Conservation (phyloP, 2,113 vertebrate genomes). For the Nerophis ophidion region DNA sequence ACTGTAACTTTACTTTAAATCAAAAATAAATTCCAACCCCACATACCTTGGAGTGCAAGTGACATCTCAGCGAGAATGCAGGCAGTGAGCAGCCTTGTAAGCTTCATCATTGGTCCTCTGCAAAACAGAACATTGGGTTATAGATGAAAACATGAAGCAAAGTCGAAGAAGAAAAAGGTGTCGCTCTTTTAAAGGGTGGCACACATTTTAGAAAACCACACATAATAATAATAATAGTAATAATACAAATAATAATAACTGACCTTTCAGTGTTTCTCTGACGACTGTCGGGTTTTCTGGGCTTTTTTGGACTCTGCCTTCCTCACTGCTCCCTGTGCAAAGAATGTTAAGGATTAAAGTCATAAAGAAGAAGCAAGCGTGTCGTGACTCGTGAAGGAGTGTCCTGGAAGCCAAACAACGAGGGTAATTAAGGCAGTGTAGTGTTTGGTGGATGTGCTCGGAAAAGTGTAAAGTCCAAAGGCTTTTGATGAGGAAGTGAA, state of each 20-base stretch:
- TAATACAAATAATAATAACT: slow-evolving; percentile 7
- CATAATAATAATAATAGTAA: neutral
- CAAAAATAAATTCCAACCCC: neutral
- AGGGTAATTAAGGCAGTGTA: neutral
- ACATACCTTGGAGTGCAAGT: slow-evolving; percentile 44
- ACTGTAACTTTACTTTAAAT: too few species aligned
- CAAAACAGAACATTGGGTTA: neutral
- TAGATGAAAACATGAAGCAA: too few species aligned
- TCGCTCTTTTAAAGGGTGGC: neutral
- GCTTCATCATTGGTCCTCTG: slow-evolving; percentile 34
- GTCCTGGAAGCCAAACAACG: slow-evolving; percentile 4
- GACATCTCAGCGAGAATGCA: slow-evolving; percentile 21
- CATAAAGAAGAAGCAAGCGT: neutral
- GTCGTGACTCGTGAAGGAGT: neutral
- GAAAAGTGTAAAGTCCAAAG: neutral
- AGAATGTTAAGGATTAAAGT: slow-evolving; percentile 40
- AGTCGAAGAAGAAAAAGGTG: neutral
- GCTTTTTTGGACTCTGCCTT: neutral
- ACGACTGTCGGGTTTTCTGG: neutral
- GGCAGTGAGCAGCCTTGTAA: slow-evolving; percentile 10
- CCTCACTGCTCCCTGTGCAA: neutral
- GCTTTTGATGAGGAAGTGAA: slow-evolving; percentile 11
- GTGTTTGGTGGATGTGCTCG: neutral
- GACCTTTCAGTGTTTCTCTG: slow-evolving; percentile 18
- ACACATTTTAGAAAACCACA: neutral